Percentiles rank a stretch among this genome's conserved stretches.
These are phyloP conservation scores for Idris sp. DNA, from an alignment of 1,140 invertebrate species.

Conservation along the genomic window DNA sequence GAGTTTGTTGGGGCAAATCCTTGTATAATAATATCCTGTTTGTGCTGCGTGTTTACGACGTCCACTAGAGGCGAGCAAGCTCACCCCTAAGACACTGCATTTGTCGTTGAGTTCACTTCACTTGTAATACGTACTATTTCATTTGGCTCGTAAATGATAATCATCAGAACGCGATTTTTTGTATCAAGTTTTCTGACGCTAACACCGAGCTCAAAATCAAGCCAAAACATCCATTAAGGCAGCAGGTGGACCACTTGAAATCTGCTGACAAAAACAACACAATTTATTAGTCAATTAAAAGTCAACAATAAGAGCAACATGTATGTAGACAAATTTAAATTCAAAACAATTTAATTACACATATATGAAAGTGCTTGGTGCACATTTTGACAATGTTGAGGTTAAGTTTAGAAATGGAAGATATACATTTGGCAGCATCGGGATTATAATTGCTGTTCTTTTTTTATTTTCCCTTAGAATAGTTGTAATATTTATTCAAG, in stretches of 20 bases:
- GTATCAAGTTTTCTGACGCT: constrained; percentile 25
- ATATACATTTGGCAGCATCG: no score
- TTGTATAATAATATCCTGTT: constrained; percentile 57
- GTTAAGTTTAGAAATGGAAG: no score
- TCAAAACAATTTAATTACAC: no score
- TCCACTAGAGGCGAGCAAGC: constrained; percentile 59
- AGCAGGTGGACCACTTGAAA: constrained; percentile 45
- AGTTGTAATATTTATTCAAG: no score
- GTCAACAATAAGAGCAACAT: no score
- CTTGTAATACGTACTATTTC: constrained; percentile 29
- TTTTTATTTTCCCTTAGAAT: no score
- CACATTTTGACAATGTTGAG: no score
- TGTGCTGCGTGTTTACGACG: constrained; percentile 55
- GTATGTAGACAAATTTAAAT: no score
- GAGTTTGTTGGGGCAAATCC: constrained; percentile 48
- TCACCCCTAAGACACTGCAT: constrained; percentile 59
- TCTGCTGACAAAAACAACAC: constrained; percentile 54
- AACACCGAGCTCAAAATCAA: constrained; percentile 23
- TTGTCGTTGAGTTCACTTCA: constrained; percentile 46
- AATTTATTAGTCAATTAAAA: no score
- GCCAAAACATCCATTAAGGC: constrained; percentile 51
- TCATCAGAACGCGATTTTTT: constrained; percentile 33
- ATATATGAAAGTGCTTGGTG: no score
- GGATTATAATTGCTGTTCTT: no score
- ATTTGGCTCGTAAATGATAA: constrained; percentile 27